A percentile compares a stretch with the other conserved stretches of the same genome.
These are phyloP conservation scores for Lamprotornis superbus DNA, from an alignment of 2,113 vertebrate species.

Conservation along the genomic window DNA sequence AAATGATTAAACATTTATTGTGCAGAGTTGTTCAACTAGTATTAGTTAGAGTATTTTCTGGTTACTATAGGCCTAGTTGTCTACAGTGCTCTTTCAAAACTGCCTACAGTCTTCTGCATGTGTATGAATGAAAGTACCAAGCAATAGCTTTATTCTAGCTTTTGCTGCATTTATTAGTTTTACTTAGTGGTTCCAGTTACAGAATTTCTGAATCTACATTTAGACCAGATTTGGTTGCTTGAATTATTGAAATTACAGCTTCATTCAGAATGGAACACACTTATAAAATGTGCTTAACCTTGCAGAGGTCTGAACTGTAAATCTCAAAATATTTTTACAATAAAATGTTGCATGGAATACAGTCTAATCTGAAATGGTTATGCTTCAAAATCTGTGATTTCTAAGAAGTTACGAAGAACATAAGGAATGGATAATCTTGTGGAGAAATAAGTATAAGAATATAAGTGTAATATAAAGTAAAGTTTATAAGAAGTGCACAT, in stretches of 20 bases:
- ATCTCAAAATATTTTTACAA: constrained; percentile 61
- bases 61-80: constrained; percentile 22
- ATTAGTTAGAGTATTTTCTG: constrained; percentile 29
- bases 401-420: background rate
- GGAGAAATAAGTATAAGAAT: background rate
- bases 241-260: background rate
- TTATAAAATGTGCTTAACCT: background rate
- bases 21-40: constrained; percentile 47
- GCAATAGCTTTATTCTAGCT: constrained; percentile 35
- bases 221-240: background rate
- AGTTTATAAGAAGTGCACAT: background rate
- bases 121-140: background rate
- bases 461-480: background rate
- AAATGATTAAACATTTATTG: constrained; percentile 20
- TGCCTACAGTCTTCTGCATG: constrained; percentile 48
- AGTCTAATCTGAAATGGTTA: background rate
- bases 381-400: background rate
- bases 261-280: background rate
- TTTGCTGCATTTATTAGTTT: constrained; percentile 17
- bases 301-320: constrained; percentile 4
- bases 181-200: background rate
- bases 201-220: background rate
- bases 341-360: constrained; percentile 50
- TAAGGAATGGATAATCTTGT: background rate
- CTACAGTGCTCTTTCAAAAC: constrained; percentile 40